These are phyloP conservation scores for Meiosimyza decipiens DNA, from an alignment of 2,888 invertebrate genomes.

Conservation along the genomic window DNA sequence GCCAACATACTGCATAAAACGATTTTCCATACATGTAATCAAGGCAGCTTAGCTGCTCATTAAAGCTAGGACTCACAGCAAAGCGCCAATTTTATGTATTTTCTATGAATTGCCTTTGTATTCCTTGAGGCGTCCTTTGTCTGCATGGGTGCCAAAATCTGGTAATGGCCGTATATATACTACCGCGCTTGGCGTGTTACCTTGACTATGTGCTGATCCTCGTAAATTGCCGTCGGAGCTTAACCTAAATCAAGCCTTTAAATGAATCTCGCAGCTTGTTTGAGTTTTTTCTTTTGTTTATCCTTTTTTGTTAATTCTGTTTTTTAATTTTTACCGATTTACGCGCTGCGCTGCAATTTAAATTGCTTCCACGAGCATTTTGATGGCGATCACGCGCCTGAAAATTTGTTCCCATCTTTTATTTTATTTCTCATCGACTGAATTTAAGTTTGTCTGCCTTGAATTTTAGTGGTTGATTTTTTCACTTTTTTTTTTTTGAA, in stretches of 20 bases:
- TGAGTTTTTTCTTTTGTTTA: neutral
- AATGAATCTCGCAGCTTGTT: constrained; percentile 9
- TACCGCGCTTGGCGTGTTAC: constrained; percentile 1
- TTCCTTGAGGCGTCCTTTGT: neutral
- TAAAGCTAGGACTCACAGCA: neutral
- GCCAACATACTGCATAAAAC: no score
- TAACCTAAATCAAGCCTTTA: constrained; percentile 18
- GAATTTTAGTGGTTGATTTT: neutral
- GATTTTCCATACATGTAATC: no score
- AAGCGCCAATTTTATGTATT: neutral
- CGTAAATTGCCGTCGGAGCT: neutral
- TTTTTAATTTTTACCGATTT: constrained; percentile 40
- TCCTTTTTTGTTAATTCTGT: constrained; percentile 11
- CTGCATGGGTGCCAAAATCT: neutral
- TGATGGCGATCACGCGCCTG: constrained; percentile 61
- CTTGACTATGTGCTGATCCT: constrained; percentile 24
- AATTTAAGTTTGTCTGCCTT: neutral
- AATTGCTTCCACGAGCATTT: constrained; percentile 61
- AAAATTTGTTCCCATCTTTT: constrained; percentile 45
- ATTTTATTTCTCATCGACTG: constrained; percentile 1
- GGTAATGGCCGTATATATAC: neutral
- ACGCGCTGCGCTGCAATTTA: constrained; percentile 56
- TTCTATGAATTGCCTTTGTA: constrained; percentile 20
- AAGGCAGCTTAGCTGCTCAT: no score
- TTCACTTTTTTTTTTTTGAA: neutral